Evolutionary conservation across 1,140 invertebrate species (phyloP).

Genomic region (Drosophila malerkotliana): DNA sequence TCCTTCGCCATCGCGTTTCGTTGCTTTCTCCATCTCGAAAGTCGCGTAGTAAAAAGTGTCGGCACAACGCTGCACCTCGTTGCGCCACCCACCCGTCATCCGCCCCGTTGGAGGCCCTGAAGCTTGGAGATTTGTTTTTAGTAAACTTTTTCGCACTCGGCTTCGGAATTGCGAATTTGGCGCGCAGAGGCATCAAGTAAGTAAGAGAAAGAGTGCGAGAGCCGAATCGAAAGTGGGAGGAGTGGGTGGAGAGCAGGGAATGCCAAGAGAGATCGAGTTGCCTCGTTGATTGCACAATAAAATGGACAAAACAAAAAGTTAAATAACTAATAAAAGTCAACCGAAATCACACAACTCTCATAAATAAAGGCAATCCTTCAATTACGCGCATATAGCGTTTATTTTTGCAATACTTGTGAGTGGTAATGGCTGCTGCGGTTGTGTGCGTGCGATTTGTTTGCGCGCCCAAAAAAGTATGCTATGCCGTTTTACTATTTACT

Average conservation of each 20-base stretch:
- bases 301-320: constrained; percentile 41
- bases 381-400: constrained; percentile 16
- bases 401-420: not conserved
- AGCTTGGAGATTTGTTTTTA: constrained; percentile 54
- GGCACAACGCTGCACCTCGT: constrained; percentile 62
- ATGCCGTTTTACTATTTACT: constrained; percentile 76
- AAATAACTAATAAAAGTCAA: constrained; percentile 32
- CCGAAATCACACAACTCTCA: constrained; percentile 42
- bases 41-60: constrained; percentile 71
- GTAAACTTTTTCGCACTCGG: constrained; percentile 54
- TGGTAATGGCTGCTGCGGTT: not conserved
- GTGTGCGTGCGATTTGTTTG: constrained; percentile 44
- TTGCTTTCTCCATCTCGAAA: constrained; percentile 46
- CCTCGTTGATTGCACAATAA: constrained; percentile 70
- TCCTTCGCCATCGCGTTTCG: constrained; percentile 37
- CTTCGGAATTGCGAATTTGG: constrained; percentile 70
- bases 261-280: constrained; percentile 17
- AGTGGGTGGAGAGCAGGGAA: constrained; percentile 18
- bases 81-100: constrained; percentile 45
- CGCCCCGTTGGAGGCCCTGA: not conserved
- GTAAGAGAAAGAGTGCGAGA: constrained; percentile 26
- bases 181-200: constrained; percentile 69
- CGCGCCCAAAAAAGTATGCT: constrained; percentile 77
- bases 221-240: constrained; percentile 1
- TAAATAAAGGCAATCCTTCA: constrained; percentile 50